Conservation (phyloP, 2,888 invertebrate genomes). For the Philereme vetulata region DNA sequence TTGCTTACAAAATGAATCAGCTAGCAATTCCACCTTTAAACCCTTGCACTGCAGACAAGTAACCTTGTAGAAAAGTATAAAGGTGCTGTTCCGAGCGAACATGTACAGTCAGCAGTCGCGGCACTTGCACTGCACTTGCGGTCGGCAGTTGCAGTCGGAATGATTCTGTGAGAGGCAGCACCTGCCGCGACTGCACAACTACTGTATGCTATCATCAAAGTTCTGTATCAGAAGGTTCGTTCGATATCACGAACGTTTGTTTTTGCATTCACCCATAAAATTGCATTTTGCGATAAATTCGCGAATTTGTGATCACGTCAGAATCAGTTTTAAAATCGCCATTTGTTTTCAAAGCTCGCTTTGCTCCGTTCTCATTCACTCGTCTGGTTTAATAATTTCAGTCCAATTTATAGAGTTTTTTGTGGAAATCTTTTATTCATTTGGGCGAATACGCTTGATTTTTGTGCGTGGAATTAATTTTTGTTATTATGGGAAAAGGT, state of each 20-base stretch:
- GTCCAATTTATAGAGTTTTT: slow-evolving; percentile 43
- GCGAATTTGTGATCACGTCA: slow-evolving; percentile 29
- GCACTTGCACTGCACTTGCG: too few relatives aligned
- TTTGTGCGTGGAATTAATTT: background rate
- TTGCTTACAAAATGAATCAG: background rate
- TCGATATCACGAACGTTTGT: background rate
- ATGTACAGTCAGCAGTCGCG: too few relatives aligned
- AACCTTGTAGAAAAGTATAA: background rate
- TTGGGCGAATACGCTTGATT: slow-evolving; percentile 1
- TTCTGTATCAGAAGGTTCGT: too few relatives aligned
- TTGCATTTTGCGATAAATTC: slow-evolving; percentile 23
- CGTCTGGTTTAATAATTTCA: slow-evolving; percentile 43
- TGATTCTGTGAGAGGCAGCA: too few relatives aligned
- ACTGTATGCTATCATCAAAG: too few relatives aligned
- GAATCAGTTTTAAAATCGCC: slow-evolving; percentile 22
- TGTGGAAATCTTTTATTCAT: slow-evolving; percentile 34
- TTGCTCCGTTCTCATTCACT: slow-evolving; percentile 31
- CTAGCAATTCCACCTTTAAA: background rate
- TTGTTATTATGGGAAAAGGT: background rate
- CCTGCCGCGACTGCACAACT: too few relatives aligned
- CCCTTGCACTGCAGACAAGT: background rate
- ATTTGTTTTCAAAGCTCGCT: slow-evolving; percentile 4
- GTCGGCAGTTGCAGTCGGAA: too few relatives aligned
- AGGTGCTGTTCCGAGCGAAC: too few relatives aligned
- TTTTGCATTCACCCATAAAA: slow-evolving; percentile 25